Evolutionary conservation across 2,797 vertebrate species (phyloP).

Genomic region (Rhinella marina): DNA sequence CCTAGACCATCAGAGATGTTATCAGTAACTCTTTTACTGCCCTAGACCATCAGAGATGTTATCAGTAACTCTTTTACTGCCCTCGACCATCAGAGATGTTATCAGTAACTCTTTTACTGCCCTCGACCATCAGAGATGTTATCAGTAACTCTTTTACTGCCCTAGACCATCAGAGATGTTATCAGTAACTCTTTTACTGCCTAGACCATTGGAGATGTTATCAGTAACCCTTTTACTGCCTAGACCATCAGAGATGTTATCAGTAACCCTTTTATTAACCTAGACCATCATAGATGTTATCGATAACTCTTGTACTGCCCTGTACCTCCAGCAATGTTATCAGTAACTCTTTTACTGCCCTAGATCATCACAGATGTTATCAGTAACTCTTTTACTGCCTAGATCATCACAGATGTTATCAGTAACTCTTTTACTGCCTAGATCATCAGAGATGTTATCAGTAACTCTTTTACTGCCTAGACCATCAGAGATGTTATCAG

Average conservation of each 20-base stretch:
- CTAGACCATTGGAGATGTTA: too few species aligned
- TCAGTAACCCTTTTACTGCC: neutral
- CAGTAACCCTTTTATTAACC: neutral
- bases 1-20: neutral
- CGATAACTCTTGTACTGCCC: too few species aligned
- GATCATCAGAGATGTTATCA: neutral
- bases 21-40: neutral
- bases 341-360: too few species aligned
- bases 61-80: too few species aligned
- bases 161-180: too few species aligned
- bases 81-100: too few species aligned
- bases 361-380: too few species aligned
- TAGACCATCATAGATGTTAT: neutral
- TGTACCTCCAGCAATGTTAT: too few species aligned
- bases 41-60: neutral
- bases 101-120: neutral
- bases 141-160: too few species aligned
- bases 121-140: too few species aligned
- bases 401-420: neutral
- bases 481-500: neutral
- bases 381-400: neutral
- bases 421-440: neutral
- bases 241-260: neutral
- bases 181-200: too few species aligned
- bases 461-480: neutral